A percentile compares a stretch with the other conserved stretches of the same genome.
phyloP scores from a whole-genome alignment of 2,113 vertebrate species.

The Pipra filicauda region DNA sequence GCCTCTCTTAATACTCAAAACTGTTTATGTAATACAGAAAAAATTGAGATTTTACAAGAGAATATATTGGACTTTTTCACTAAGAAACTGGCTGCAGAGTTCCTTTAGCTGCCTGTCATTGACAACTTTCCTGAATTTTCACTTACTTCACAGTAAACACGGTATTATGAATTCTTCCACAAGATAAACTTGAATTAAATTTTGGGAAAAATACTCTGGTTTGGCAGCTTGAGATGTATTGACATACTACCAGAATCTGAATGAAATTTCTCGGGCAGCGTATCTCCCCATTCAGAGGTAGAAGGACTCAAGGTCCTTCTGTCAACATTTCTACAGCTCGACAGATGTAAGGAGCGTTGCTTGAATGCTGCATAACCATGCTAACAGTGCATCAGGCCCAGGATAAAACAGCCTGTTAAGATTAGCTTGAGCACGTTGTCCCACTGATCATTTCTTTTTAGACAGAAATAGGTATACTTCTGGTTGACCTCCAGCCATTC shows the following conservation, averaged over 20 bases:
- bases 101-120: not conserved
- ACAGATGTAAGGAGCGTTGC: not conserved
- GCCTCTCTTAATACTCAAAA: conserved; percentile 12
- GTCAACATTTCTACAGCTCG: not conserved
- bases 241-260: not conserved
- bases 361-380: not conserved
- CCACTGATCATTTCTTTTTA: not conserved
- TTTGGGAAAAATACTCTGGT: not conserved
- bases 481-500: not conserved
- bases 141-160: not conserved
- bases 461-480: not conserved
- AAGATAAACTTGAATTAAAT: not conserved
- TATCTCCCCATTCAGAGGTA: not conserved
- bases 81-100: not conserved
- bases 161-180: not conserved
- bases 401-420: not conserved
- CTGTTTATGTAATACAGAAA: not conserved
- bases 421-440: not conserved
- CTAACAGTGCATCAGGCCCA: not conserved
- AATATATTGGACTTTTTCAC: not conserved
- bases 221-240: not conserved
- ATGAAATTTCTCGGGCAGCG: not conserved
- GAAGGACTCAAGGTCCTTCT: not conserved
- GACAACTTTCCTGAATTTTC: not conserved
- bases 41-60: not conserved